Conservation (phyloP, 30 jellyfish, hydroid and myxozoan species). For the Turritopsis dohrnii region DNA sequence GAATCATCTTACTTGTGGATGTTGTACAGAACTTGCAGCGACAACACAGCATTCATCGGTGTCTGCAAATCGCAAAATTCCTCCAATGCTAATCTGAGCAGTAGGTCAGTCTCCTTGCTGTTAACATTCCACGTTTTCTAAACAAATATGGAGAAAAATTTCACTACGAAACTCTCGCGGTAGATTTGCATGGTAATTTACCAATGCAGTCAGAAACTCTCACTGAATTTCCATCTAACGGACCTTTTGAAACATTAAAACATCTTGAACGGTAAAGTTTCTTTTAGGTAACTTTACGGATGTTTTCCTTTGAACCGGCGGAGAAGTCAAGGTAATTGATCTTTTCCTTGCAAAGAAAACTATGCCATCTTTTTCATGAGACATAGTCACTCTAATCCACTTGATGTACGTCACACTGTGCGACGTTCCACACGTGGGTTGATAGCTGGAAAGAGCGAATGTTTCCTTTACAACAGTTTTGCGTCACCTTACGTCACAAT, state of each 20-base stretch:
- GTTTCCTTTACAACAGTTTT: too few species aligned
- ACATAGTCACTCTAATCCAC: neutral
- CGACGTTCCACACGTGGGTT: too few species aligned
- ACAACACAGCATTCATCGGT: slow-evolving; percentile 36
- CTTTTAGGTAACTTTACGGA: neutral
- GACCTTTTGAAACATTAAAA: slow-evolving; percentile 3
- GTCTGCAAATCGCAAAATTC: slow-evolving; percentile 51
- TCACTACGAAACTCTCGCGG: too few species aligned
- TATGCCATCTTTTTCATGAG: neutral
- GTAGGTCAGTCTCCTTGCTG: slow-evolving; percentile 26
- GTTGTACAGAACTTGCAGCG: slow-evolving; percentile 52
- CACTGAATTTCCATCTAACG: too few species aligned
- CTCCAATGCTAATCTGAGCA: slow-evolving; percentile 34
- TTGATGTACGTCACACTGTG: neutral
- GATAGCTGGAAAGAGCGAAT: too few species aligned
- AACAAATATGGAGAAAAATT: too few species aligned
- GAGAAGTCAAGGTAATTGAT: neutral
- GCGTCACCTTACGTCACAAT: too few species aligned
- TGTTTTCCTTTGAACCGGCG: neutral
- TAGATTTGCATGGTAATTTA: too few species aligned
- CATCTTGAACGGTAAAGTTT: slow-evolving; percentile 9
- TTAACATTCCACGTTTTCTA: neutral
- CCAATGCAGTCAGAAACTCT: neutral
- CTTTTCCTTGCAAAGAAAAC: slow-evolving; percentile 10
- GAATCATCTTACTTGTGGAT: slow-evolving; percentile 45